Percentiles rank a stretch among this genome's conserved stretches.
phyloP scores from a whole-genome alignment of 2,888 invertebrate species.

The Galerucella nymphaeae region DNA sequence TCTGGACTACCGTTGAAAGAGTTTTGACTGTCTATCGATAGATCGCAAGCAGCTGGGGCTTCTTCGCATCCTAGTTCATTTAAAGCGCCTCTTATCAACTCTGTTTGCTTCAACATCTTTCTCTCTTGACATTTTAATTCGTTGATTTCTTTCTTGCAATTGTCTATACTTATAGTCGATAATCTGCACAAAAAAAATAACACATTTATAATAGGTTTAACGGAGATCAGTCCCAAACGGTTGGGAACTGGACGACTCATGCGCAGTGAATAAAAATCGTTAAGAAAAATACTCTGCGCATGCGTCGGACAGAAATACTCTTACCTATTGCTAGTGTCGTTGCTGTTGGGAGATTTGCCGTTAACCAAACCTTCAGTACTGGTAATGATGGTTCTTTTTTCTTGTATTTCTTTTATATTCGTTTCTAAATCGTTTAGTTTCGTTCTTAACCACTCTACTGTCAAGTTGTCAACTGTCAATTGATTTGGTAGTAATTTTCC shows the following conservation, averaged over 20 bases:
- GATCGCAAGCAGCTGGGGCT: conserved; percentile 86
- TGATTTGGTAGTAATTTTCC: conserved; percentile 89
- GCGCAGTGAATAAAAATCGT: too few species aligned
- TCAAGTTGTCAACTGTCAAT: conserved; percentile 91
- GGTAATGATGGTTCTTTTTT: conserved; percentile 64
- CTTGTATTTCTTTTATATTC: conserved; percentile 83
- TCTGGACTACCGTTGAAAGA: conserved; percentile 75
- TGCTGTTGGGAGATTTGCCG: conserved; percentile 58
- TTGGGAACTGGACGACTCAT: too few species aligned
- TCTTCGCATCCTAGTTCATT: conserved; percentile 90
- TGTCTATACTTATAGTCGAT: conserved; percentile 52
- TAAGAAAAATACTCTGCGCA: too few species aligned
- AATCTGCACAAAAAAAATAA: conserved; percentile 42
- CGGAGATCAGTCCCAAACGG: too few species aligned
- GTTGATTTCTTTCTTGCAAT: conserved; percentile 75
- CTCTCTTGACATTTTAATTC: conserved; percentile 86
- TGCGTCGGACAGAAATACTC: background rate
- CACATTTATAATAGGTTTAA: too few species aligned
- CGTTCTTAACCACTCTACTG: conserved; percentile 88
- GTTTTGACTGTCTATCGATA: conserved; percentile 70
- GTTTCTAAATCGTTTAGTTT: conserved; percentile 82
- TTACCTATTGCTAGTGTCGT: conserved; percentile 59
- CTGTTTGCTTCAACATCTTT: conserved; percentile 83
- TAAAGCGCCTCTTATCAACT: conserved; percentile 85
- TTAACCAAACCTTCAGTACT: conserved; percentile 57